These are phyloP conservation scores for Brachycybe producta DNA, from an alignment of 2,888 invertebrate species.

Conservation along the genomic window DNA sequence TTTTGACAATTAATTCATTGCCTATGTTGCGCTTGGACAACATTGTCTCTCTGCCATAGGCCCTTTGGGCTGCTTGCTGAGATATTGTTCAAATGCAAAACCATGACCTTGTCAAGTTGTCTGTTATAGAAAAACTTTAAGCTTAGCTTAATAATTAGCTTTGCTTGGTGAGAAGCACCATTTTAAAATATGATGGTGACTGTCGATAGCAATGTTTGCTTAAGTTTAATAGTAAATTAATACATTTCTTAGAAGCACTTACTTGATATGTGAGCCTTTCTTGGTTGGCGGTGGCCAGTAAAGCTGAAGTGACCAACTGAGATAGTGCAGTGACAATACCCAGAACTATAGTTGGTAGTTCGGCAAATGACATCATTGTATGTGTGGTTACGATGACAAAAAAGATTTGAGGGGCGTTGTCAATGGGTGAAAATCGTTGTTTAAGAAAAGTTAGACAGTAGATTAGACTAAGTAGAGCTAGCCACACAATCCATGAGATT, in stretches of 20 bases:
- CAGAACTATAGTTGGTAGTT: conserved; percentile 53
- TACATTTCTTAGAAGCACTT: conserved; percentile 23
- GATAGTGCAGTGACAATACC: conserved; percentile 55
- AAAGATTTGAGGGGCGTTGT: conserved; percentile 49
- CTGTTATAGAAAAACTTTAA: too few relatives aligned
- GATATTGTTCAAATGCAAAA: too few relatives aligned
- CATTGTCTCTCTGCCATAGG: too few relatives aligned
- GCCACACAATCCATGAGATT: conserved; percentile 26
- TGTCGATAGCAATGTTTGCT: too few relatives aligned
- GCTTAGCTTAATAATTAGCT: too few relatives aligned
- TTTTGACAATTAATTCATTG: too few relatives aligned
- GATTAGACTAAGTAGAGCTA: conserved; percentile 45
- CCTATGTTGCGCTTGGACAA: too few relatives aligned
- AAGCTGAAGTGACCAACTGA: conserved; percentile 49
- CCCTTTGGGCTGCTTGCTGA: too few relatives aligned
- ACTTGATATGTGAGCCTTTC: conserved; percentile 45
- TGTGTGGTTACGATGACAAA: conserved; percentile 65
- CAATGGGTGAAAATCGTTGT: conserved; percentile 39
- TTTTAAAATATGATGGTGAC: too few relatives aligned
- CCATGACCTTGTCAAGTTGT: too few relatives aligned
- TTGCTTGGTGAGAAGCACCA: too few relatives aligned
- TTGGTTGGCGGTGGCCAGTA: conserved; percentile 39
- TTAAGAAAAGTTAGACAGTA: conserved; percentile 46
- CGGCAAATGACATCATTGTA: conserved; percentile 70
- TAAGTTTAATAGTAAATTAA: not conserved